These are phyloP conservation scores for Emesis russula DNA, from an alignment of 2,888 invertebrate species.

Conservation along the genomic window DNA sequence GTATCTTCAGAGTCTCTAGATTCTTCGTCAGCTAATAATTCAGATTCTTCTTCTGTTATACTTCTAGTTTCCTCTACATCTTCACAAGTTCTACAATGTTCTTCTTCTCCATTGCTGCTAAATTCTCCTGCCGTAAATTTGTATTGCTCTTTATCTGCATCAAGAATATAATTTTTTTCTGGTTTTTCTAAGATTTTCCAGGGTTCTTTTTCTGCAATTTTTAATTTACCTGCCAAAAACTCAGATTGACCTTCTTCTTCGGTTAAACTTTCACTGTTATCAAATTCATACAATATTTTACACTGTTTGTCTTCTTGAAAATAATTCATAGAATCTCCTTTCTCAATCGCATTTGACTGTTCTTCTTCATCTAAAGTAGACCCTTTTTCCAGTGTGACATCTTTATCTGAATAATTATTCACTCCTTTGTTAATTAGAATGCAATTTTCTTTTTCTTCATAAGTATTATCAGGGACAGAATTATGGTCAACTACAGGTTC, in stretches of 20 bases:
- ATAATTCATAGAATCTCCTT: neutral
- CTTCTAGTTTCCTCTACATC: neutral
- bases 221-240: neutral
- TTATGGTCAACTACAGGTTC: neutral
- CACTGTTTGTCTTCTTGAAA: neutral
- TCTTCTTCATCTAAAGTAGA: slow-evolving; percentile 9
- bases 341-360: neutral
- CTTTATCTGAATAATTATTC: neutral
- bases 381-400: neutral
- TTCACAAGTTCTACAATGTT: neutral
- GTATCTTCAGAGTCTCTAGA: neutral
- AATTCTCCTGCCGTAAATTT: too few species aligned
- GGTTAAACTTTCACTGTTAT: neutral
- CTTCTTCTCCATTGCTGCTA: neutral
- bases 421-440: neutral
- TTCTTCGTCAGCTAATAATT: neutral
- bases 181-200: too few species aligned
- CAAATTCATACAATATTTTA: neutral
- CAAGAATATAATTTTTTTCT: too few species aligned
- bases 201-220: too few species aligned
- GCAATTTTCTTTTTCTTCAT: neutral
- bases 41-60: neutral
- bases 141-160: too few species aligned
- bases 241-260: neutral
- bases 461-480: neutral